Evolutionary conservation across 1,140 invertebrate genomes (phyloP).

Genomic region (Euwallacea similis): DNA sequence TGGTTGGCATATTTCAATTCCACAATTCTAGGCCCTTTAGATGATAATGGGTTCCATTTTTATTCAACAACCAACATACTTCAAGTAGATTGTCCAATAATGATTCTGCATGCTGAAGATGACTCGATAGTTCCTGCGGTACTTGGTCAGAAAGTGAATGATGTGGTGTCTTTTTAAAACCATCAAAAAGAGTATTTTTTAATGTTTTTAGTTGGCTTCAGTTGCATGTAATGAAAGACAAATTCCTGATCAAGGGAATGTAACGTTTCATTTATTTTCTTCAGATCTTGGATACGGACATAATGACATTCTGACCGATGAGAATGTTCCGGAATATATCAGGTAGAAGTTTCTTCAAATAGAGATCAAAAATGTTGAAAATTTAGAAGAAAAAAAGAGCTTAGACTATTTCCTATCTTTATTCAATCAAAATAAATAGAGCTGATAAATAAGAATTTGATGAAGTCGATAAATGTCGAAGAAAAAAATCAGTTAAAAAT

Average conservation of each 20-base stretch:
- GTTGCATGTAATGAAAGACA: slow-evolving; percentile 28
- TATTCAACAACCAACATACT: slow-evolving; percentile 68
- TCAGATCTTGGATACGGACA: slow-evolving; percentile 39
- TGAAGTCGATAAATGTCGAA: no score
- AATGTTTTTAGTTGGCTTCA: slow-evolving; percentile 64
- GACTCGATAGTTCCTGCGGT: slow-evolving; percentile 77
- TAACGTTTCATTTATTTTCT: slow-evolving; percentile 41
- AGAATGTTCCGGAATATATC: no score
- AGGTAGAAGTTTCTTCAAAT: no score
- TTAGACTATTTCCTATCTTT: no score
- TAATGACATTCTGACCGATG: slow-evolving; percentile 13
- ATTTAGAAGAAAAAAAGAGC: no score
- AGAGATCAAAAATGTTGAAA: no score
- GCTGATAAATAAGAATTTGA: no score
- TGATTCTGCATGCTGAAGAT: slow-evolving; percentile 88
- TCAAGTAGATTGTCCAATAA: slow-evolving; percentile 71
- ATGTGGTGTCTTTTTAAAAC: no score
- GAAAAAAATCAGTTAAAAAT: no score
- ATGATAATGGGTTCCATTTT: slow-evolving; percentile 66
- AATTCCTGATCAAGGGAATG: slow-evolving; percentile 35
- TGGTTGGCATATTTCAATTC: slow-evolving; percentile 73
- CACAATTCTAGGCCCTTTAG: slow-evolving; percentile 69
- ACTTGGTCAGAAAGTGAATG: slow-evolving; percentile 64
- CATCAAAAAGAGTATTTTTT: slow-evolving; percentile 60
- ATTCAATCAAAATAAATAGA: no score